phyloP scores from a whole-genome alignment of 2,113 vertebrate genomes.

The Burhinus bistriatus region DNA sequence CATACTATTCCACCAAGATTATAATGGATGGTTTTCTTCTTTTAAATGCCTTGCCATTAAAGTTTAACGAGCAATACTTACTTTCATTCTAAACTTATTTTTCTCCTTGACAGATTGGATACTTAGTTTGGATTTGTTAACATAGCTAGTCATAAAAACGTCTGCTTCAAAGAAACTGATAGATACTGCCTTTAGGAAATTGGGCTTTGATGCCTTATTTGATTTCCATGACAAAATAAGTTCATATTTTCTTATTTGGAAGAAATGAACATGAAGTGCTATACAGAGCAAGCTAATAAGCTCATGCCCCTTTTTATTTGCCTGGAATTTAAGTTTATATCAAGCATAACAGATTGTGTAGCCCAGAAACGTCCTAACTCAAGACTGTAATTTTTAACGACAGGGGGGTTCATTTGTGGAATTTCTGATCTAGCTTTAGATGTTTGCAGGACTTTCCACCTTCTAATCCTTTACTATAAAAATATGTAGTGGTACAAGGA shows the following conservation, averaged over 20 bases:
- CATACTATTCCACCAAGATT: background rate
- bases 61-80: conserved; percentile 39
- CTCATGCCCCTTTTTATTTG: background rate
- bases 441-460: background rate
- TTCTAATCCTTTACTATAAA: background rate
- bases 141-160: conserved; percentile 21
- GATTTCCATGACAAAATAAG: conserved; percentile 50
- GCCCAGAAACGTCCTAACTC: background rate
- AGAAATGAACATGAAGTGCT: background rate
- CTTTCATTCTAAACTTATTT: conserved; percentile 45
- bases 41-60: conserved; percentile 29
- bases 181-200: conserved; percentile 44
- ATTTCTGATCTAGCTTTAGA: background rate
- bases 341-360: background rate
- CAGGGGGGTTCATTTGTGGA: background rate
- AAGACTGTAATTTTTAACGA: background rate
- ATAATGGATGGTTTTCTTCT: conserved; percentile 29
- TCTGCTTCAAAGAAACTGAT: conserved; percentile 53
- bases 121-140: conserved; percentile 49
- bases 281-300: background rate
- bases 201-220: conserved; percentile 49
- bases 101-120: conserved; percentile 51
- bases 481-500: background rate
- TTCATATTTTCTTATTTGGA: conserved; percentile 31
- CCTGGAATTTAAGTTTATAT: background rate